A percentile compares a stretch with the other conserved stretches of the same genome.
These are phyloP conservation scores for Disparrhopalites patrizii DNA, from an alignment of 2,888 invertebrate species.

Conservation along the genomic window DNA sequence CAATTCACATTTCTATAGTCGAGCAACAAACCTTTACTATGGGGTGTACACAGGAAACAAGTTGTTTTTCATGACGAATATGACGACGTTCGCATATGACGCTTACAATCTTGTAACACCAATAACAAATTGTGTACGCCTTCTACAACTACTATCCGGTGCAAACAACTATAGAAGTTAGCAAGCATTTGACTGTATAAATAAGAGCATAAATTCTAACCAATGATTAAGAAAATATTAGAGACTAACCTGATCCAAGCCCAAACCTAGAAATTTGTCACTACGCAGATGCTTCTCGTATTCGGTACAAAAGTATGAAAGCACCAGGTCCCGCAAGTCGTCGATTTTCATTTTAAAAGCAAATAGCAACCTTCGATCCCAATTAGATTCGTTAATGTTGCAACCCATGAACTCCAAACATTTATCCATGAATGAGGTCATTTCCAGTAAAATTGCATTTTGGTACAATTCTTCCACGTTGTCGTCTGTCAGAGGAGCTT, in stretches of 20 bases:
- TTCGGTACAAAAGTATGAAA: not conserved
- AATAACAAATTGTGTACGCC: too few species aligned
- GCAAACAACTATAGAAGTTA: too few species aligned
- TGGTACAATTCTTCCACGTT: conserved; percentile 3
- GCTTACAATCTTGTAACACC: too few species aligned
- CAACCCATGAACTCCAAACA: not conserved
- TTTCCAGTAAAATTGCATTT: not conserved
- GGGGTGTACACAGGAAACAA: too few species aligned
- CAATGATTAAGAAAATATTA: too few species aligned
- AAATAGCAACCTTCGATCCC: conserved; percentile 5
- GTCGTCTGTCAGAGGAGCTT: not conserved
- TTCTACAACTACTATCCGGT: too few species aligned
- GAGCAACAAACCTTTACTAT: too few species aligned
- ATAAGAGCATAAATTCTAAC: too few species aligned
- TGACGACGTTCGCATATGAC: too few species aligned
- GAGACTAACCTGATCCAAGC: not conserved
- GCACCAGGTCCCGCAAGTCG: not conserved
- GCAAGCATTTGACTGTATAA: too few species aligned
- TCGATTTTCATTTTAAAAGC: not conserved
- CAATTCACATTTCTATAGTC: too few species aligned
- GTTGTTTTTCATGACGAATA: too few species aligned
- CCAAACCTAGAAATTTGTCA: not conserved
- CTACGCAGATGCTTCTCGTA: not conserved
- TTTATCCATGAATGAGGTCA: not conserved
- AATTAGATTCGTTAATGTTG: conserved; percentile 2